Evolutionary conservation across 2,888 invertebrate genomes (phyloP), one percentile per base, ranked within the genome.

Genomic region (Hipparchia semele): DNA sequence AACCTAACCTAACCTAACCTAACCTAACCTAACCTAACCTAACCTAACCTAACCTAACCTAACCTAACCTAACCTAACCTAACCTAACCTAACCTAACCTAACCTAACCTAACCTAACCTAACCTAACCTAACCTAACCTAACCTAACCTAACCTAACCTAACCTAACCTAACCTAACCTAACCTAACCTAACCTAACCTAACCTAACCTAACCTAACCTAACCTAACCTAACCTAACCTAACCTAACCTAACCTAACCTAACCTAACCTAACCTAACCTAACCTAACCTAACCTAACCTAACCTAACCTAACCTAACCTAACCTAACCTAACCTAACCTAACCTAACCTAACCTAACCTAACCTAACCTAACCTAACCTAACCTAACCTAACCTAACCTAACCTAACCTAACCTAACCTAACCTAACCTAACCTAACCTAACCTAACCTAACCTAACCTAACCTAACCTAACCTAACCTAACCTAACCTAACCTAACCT

Each of bases 341-440:
- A 73, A 73, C 73, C 73, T 71, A 73, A 77, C 78, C 79, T 78
- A 77, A 75, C 78, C 79, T 76, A 71, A 71, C 73, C 71, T 72
- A 68, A 70, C 73, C 71, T 71, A 67, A 70, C 73, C 70, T 73
- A 67, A 73, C 75, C 71, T 73, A 69, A 73, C 75, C 73, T 72
- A 72, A 72, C 72, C 73, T 72, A 70, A 72, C 74, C 71, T 67
- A 69, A 71, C 73, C 71, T 71, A 74, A 70, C 72, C 73, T 76
- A 75, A 78, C 75, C 75, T 75, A 73, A 73, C 78, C 77, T 75
- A 75, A 77, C 77, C 77, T 74, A 74, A 78, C 77, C 80, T 77
- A 75, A 79, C 79, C 79, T 76, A 77, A 78, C 79, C 78, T 78
- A 77, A 79, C 79, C 76, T 75, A 76, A 77, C 80, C 79, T 77